Percentiles rank a stretch among this genome's conserved stretches.
phyloP scores from a whole-genome alignment of 2,113 vertebrate genomes.

The Rhinolophus sinicus region DNA sequence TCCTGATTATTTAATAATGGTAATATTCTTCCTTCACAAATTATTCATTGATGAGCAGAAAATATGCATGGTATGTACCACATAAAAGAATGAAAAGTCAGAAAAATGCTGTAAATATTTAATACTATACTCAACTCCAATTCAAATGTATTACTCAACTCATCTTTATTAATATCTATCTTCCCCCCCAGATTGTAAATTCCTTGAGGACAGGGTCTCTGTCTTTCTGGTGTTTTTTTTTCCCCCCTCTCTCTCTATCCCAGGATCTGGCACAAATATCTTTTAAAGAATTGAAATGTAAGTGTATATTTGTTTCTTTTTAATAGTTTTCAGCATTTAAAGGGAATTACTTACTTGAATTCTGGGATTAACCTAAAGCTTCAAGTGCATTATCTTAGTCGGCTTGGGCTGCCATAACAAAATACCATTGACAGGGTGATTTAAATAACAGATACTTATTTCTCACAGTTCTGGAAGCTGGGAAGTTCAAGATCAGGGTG shows the following conservation, averaged over 20 bases:
- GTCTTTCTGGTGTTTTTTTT: neutral
- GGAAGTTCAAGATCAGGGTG: neutral
- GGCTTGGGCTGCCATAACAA: neutral
- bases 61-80: neutral
- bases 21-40: neutral
- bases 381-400: neutral
- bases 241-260: neutral
- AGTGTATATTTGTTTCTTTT: neutral
- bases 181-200: neutral
- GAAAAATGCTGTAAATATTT: neutral
- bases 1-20: neutral
- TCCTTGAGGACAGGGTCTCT: neutral
- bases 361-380: neutral
- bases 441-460: neutral
- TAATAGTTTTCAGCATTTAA: conserved; percentile 2
- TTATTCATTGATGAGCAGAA: neutral
- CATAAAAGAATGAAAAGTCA: neutral
- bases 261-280: neutral
- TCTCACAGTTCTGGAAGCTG: neutral
- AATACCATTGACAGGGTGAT: neutral
- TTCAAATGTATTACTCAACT: neutral
- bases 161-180: neutral
- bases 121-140: neutral
- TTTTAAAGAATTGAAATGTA: conserved; percentile 31
- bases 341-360: neutral